phyloP scores from a whole-genome alignment of 2,113 vertebrate genomes.

The Takifugu bimaculatus region DNA sequence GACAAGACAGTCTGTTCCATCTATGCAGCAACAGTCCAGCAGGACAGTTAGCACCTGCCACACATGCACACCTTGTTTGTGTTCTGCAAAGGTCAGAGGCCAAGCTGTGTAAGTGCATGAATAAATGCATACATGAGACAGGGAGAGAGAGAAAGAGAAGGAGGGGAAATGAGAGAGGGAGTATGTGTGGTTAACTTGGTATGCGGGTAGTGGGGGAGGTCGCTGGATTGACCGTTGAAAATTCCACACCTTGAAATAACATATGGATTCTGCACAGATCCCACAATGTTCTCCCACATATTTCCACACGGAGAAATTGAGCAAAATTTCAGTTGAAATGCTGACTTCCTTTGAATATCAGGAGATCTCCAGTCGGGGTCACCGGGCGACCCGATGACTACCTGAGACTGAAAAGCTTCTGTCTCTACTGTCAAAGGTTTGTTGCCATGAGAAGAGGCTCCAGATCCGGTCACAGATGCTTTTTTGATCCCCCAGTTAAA shows the following conservation, averaged over 20 bases:
- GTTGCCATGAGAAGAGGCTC: constrained; percentile 20
- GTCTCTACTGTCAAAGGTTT: background rate
- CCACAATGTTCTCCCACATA: constrained; percentile 20
- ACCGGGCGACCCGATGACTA: background rate
- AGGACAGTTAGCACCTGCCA: constrained; percentile 16
- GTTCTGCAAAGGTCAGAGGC: constrained; percentile 21
- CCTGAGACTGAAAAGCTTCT: constrained; percentile 21
- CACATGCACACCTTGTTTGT: constrained; percentile 57
- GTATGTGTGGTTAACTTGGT: constrained; percentile 61
- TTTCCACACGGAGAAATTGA: constrained; percentile 6
- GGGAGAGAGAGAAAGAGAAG: constrained; percentile 6
- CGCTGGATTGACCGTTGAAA: constrained; percentile 58
- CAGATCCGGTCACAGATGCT: constrained; percentile 36
- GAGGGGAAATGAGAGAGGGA: constrained; percentile 25
- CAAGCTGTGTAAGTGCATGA: constrained; percentile 35
- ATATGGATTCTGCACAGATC: constrained; percentile 39
- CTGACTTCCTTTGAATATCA: constrained; percentile 1
- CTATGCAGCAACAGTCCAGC: constrained; percentile 5
- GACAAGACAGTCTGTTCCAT: constrained; percentile 8
- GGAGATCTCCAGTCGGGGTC: constrained; percentile 6
- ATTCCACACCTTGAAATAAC: constrained; percentile 71
- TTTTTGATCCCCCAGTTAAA: constrained; percentile 44
- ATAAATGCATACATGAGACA: constrained; percentile 34
- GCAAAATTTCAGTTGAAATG: background rate
- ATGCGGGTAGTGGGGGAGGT: constrained; percentile 55